Conservation (phyloP, 2,113 vertebrate genomes). For the Sardina pilchardus region DNA sequence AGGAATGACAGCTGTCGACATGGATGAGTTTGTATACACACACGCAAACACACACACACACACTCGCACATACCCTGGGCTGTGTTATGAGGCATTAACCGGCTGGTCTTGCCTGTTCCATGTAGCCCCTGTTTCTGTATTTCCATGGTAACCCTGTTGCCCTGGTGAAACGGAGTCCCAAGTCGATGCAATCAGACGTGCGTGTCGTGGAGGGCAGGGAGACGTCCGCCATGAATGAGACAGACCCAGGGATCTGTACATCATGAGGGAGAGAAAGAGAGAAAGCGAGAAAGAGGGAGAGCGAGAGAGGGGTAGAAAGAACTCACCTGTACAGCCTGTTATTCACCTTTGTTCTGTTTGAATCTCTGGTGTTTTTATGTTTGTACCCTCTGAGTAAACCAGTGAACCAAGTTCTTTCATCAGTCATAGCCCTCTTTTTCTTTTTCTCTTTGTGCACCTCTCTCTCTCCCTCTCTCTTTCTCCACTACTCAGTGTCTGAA, state of each 20-base stretch:
- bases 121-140: slow-evolving; percentile 30
- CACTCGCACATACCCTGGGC: not conserved
- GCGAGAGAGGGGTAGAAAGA: not conserved
- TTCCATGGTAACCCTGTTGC: slow-evolving; percentile 51
- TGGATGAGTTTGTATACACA: not conserved
- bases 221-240: not conserved
- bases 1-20: not conserved
- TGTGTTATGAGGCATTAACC: slow-evolving; percentile 20
- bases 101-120: slow-evolving; percentile 11
- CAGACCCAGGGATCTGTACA: not conserved
- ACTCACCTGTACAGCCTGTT: no score
- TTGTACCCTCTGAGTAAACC: not conserved
- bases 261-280: not conserved
- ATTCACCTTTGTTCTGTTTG: not conserved
- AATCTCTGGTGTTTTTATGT: not conserved
- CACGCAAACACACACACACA: not conserved
- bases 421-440: not conserved
- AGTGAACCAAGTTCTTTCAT: not conserved
- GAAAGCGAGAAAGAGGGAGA: not conserved
- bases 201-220: not conserved
- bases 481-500: not conserved
- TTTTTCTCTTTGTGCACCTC: not conserved
- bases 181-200: slow-evolving; percentile 30
- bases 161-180: slow-evolving; percentile 42
- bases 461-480: not conserved